Percentiles rank a stretch among this genome's conserved stretches.
Conservation (phyloP, 1,140 invertebrate species). For the Radopholus similis region DNA sequence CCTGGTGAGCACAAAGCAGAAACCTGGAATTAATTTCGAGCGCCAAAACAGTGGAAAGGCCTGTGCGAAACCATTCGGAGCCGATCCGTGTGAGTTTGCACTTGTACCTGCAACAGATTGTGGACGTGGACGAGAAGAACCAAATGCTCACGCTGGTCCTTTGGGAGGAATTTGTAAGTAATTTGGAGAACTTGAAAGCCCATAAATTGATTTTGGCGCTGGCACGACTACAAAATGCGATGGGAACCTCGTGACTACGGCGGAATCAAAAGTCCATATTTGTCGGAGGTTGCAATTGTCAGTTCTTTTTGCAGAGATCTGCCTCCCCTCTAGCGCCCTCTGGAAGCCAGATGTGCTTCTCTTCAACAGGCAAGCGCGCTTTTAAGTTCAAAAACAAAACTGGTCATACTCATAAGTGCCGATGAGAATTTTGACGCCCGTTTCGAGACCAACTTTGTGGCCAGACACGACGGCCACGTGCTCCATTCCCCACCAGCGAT, state of each 20-base stretch:
- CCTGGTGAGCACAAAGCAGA: too few species aligned
- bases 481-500: conserved; percentile 93
- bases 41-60: too few species aligned
- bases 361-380: conserved; percentile 56
- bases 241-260: conserved; percentile 76
- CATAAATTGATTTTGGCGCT: too few species aligned
- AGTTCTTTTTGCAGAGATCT: too few species aligned
- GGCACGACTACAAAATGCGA: conserved; percentile 54
- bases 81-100: conserved; percentile 58
- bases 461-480: conserved; percentile 81
- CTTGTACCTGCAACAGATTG: conserved; percentile 80
- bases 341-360: conserved; percentile 54
- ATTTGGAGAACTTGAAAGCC: too few species aligned
- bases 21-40: too few species aligned
- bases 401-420: conserved; percentile 68
- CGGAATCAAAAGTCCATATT: conserved; percentile 12
- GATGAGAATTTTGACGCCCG: conserved; percentile 97
- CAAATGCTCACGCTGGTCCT: conserved; percentile 53
- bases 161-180: conserved; percentile 42
- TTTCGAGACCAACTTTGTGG: conserved; percentile 93
- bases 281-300: too few species aligned
- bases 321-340: conserved; percentile 69
- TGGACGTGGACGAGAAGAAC: conserved; percentile 80
- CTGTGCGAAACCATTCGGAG: conserved; percentile 72
- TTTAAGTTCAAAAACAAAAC: too few species aligned